Conservation (phyloP, 2,113 vertebrate genomes). For the Chascanopsetta lugubris region DNA sequence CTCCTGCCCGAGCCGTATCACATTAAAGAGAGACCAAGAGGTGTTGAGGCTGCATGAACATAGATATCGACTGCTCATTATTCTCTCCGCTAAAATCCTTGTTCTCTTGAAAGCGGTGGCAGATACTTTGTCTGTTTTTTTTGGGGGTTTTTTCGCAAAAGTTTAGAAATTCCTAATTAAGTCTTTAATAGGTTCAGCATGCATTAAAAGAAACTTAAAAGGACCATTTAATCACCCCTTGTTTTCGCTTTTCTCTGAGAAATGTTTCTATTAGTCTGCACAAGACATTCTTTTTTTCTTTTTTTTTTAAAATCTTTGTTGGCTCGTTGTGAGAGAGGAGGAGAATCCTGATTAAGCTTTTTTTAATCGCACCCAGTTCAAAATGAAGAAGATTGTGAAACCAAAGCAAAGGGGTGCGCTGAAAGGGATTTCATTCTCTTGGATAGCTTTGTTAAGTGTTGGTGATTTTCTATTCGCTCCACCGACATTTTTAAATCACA, state of each 20-base stretch:
- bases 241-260: conserved; percentile 30
- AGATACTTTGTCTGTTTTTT: conserved; percentile 21
- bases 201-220: conserved; percentile 31
- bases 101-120: conserved; percentile 11
- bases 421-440: conserved; percentile 37
- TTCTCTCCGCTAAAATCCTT: conserved; percentile 18
- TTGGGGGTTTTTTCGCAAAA: conserved; percentile 36
- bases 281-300: not conserved
- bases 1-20: conserved; percentile 21
- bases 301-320: no score
- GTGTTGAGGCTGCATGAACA: conserved; percentile 22
- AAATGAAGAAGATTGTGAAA: conserved; percentile 26
- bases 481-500: conserved; percentile 10
- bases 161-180: conserved; percentile 41
- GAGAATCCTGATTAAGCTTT: conserved; percentile 37
- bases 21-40: conserved; percentile 34
- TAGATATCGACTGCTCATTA: conserved; percentile 33
- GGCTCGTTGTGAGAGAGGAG: not conserved
- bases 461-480: conserved; percentile 42
- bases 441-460: conserved; percentile 49
- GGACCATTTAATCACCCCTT: conserved; percentile 34
- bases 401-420: not conserved
- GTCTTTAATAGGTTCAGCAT: conserved; percentile 24
- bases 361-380: conserved; percentile 26
- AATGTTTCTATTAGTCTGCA: conserved; percentile 28